Base-by-base conservation (phyloP, 2,797 vertebrate genomes). In the Sphenodon punctatus region DNA sequence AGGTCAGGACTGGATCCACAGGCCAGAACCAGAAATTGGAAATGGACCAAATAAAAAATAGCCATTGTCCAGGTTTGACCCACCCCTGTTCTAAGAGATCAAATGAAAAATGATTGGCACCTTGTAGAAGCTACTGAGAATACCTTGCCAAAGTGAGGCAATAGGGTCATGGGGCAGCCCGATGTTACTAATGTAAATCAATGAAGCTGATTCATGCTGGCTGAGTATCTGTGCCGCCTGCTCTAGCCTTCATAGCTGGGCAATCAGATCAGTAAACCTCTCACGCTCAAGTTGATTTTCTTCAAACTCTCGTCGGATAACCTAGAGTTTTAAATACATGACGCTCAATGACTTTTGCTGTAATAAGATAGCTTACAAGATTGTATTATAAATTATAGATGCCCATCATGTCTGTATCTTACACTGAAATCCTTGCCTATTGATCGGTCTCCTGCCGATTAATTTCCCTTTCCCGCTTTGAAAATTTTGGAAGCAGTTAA, bases 331-430 rank as follows among this genome's bases (percentile, higher is more conserved):
- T 22, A 78, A 68, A 27, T 8, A 48, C 70, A 23, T 22, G 1
- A 1, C 78, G 48, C 69, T 73, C 12, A 4, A 45, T 0, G 27
- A 67, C 14, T 61, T 16, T 63, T 67, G 59, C 73, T 69, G 60
- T 48, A 76, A 58, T 2, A 1, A 4, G 7, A 46, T 27, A 5
- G 48, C 74, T 89, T 64, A 80, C 87, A 75, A 67, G 85, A 36
- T 23, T 39, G 53, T 42, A 25, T 87, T n/a, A 16, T 79, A 49
- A 89, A 90, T 83, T 67, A 42, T 4, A 63, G 75, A 88, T 73
- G 80, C 80, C 13, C 22, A 42, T 78, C 65, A 45, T 19, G 74
- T 30, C 76, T 39, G 75, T 17, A 41, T 72, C 63, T 76, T 73
- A 87, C 82, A 64, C 22, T 13, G 59, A 85, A 86, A 71, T 60